Conservation (phyloP, 2,888 invertebrate species). For the Scaptomyza reducta region DNA sequence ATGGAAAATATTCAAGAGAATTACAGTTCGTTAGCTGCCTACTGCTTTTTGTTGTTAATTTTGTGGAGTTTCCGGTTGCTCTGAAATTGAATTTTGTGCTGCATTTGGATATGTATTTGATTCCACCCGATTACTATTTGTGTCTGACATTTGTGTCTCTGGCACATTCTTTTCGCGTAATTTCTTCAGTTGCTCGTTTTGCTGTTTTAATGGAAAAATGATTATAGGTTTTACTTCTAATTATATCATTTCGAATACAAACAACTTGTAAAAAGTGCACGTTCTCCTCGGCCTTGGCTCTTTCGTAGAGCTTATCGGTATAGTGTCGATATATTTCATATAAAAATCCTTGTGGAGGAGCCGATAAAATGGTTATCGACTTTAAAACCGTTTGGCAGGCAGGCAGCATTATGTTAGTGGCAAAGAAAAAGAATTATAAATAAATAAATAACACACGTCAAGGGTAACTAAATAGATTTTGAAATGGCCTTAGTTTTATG, state of each 20-base stretch:
- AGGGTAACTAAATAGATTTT: slow-evolving; percentile 2
- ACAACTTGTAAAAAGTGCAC: slow-evolving; percentile 61
- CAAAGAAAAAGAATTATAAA: not conserved
- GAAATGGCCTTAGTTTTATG: not conserved
- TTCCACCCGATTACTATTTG: not conserved
- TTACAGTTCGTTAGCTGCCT: slow-evolving; percentile 7
- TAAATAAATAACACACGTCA: not conserved
- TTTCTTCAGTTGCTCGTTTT: slow-evolving; percentile 54
- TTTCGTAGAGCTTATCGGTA: slow-evolving; percentile 30
- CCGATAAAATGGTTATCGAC: not conserved
- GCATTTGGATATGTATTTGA: not conserved
- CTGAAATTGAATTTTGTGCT: not conserved
- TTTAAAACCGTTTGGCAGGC: slow-evolving; percentile 3
- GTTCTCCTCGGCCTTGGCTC: slow-evolving; percentile 58
- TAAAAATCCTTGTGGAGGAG: not conserved
- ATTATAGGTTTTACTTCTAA: not conserved
- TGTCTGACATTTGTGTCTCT: not conserved
- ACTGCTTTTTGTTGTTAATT: not conserved
- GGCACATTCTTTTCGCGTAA: slow-evolving; percentile 30
- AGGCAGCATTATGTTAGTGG: slow-evolving; percentile 8
- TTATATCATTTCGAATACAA: not conserved
- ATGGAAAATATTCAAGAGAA: not conserved
- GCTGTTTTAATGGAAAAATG: slow-evolving; percentile 32
- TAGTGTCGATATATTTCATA: slow-evolving; percentile 14
- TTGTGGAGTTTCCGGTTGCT: slow-evolving; percentile 8